Percentiles rank a stretch among this genome's conserved stretches.
phyloP scores from a whole-genome alignment of 37 sponge, comb jelly and placozoan genomes.

The Oopsacas minuta region DNA sequence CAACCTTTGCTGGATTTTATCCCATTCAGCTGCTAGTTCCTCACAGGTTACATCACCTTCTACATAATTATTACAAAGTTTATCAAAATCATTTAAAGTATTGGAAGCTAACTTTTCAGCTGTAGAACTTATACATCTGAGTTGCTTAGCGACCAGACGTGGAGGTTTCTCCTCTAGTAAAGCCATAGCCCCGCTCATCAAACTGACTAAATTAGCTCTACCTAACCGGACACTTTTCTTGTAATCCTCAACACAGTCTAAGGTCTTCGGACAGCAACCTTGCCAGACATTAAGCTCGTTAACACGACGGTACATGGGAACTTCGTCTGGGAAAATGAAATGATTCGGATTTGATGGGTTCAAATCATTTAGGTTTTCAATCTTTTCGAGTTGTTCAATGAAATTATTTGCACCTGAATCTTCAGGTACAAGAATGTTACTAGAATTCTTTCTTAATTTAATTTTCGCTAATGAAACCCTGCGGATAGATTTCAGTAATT shows the following conservation, averaged over 20 bases:
- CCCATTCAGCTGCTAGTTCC: neutral
- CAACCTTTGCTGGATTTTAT: neutral
- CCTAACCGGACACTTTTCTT: neutral
- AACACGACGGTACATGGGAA: neutral
- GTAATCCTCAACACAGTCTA: neutral
- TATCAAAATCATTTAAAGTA: neutral
- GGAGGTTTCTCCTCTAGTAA: neutral
- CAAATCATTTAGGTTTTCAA: neutral
- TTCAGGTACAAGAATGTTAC: neutral
- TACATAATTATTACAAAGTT: neutral
- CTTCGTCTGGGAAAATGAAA: conserved; percentile 15
- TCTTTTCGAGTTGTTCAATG: neutral
- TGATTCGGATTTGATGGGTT: neutral
- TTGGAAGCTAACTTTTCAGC: neutral
- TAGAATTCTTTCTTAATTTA: neutral
- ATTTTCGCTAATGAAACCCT: neutral
- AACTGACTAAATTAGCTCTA: neutral
- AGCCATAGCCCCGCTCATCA: neutral
- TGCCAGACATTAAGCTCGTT: neutral
- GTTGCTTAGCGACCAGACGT: neutral
- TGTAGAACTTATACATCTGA: neutral
- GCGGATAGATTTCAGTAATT: neutral
- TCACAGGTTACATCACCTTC: neutral
- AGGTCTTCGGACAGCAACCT: neutral
- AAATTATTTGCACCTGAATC: conserved; percentile 10